phyloP scores from a whole-genome alignment of 1,140 invertebrate species.

The Drosophila nikananu region DNA sequence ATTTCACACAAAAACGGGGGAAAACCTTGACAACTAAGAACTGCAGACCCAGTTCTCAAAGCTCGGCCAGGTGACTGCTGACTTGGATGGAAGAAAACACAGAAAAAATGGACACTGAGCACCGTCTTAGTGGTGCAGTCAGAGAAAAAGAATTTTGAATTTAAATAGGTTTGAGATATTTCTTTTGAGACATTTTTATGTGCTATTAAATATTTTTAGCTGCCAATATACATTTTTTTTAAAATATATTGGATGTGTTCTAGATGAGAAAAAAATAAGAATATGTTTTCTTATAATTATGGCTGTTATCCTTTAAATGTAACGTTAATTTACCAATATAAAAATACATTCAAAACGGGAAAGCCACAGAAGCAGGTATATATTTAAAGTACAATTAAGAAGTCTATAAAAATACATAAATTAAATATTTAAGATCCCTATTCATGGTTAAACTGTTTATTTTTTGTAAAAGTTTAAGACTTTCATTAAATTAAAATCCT shows the following conservation, averaged over 20 bases:
- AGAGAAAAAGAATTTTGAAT: not conserved
- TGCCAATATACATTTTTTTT: not conserved
- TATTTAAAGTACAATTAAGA: not conserved
- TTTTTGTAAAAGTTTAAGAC: accelerated
- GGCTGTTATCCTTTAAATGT: not conserved
- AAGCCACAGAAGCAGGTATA: not conserved
- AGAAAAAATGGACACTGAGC: conserved; percentile 9
- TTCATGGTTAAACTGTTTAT: not conserved
- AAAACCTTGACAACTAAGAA: conserved; percentile 57
- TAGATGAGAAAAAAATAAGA: not conserved
- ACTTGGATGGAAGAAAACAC: conserved; percentile 5
- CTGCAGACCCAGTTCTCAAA: conserved; percentile 46
- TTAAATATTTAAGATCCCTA: not conserved
- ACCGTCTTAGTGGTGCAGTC: conserved; percentile 16
- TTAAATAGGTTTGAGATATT: not conserved
- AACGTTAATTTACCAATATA: not conserved
- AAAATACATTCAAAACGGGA: not conserved
- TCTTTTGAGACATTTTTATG: not conserved
- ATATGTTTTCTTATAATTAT: not conserved
- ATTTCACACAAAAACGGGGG: conserved; percentile 15
- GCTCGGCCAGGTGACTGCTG: conserved; percentile 38
- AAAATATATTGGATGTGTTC: not conserved
- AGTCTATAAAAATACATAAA: not conserved
- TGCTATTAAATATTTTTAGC: too few species aligned
- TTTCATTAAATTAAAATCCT: not conserved